Evolutionary conservation across 2,888 invertebrate species (phyloP).

Genomic region (Drosophila gaucha): DNA sequence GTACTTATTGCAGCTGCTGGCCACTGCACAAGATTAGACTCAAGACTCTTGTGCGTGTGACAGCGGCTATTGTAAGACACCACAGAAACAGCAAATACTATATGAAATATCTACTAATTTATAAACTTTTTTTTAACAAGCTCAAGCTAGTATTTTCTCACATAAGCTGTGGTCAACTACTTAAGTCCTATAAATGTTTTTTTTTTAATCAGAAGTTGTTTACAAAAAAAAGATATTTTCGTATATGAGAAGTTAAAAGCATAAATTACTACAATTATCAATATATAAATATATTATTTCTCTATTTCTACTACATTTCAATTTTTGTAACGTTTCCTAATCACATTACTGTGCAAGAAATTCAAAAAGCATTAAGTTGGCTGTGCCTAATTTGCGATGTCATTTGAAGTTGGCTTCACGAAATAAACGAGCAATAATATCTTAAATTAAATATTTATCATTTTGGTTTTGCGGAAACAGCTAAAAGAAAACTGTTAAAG

Average conservation of each 20-base stretch:
- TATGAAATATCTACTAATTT: not conserved
- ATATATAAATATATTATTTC: too few relatives aligned
- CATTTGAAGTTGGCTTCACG: constrained; percentile 11
- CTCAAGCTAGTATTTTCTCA: too few relatives aligned
- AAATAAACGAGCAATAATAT: not conserved
- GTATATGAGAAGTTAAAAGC: not conserved
- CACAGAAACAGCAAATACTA: constrained; percentile 54
- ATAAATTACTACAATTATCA: not conserved
- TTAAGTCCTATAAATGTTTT: too few relatives aligned
- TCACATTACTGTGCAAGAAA: constrained; percentile 38
- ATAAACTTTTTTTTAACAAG: too few relatives aligned
- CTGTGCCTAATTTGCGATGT: constrained; percentile 2
- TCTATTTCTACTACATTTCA: not conserved
- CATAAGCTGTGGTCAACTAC: too few relatives aligned
- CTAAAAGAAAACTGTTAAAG: not conserved
- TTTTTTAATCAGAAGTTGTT: too few relatives aligned
- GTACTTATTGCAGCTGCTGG: constrained; percentile 97
- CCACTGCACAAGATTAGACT: constrained; percentile 98
- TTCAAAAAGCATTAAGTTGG: constrained; percentile 40
- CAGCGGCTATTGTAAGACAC: constrained; percentile 97
- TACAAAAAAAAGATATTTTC: too few relatives aligned
- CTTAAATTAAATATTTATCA: not conserved
- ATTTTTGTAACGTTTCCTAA: constrained; percentile 16
- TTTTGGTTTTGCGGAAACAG: not conserved
- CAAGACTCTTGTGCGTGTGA: constrained; percentile 99